Evolutionary conservation across 1,140 invertebrate species (phyloP), one percentile per base, ranked within the genome.

Genomic region (Lepidotrigona ventralis): DNA sequence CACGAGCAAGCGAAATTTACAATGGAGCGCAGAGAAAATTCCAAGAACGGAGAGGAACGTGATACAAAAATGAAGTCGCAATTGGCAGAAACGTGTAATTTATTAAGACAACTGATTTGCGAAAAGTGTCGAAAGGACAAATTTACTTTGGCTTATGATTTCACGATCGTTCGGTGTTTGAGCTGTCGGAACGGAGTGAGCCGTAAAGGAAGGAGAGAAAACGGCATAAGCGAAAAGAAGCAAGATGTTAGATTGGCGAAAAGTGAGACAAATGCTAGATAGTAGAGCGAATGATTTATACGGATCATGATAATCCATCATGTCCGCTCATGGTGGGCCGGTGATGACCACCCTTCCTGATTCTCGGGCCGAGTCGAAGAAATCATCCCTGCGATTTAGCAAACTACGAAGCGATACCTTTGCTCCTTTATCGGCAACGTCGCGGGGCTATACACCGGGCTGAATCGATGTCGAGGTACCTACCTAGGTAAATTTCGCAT

Each of bases 301-400:
- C 72, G 66, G 68, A 80, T 76, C 73, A 81, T 66, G 80, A 85
- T 83, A 78, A 85, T 85, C 73, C 84, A 85, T 85, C 84, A 77
- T 73, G 84, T 58, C 73, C 56, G 46, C 19, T 63, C 56, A 9
- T 8, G 3, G 39, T 39, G 39, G 39, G 39, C 11, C 46, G 53
- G 33, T 14, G 73, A 68, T 85, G 33, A 75, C 79, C 83, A 70
- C 8, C 71, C 46, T 82, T 66, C 79, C 72, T 58, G 58, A 72
- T 70, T 53, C 71, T 53, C 14, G 6, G 39, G 39, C 39, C 39
- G 39, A 39, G 29, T 23, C 51, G 11, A 39, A 46, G 54, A 53
- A 73, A 85, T 85, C 84, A 77, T 82, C 73, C 74, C 84, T 33
- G 58, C 80, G 80, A 75, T 85, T 85, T 85, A 85, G 80, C 80